Conservation (phyloP, 2,797 vertebrate genomes). For the Dendrocincla fuliginosa region DNA sequence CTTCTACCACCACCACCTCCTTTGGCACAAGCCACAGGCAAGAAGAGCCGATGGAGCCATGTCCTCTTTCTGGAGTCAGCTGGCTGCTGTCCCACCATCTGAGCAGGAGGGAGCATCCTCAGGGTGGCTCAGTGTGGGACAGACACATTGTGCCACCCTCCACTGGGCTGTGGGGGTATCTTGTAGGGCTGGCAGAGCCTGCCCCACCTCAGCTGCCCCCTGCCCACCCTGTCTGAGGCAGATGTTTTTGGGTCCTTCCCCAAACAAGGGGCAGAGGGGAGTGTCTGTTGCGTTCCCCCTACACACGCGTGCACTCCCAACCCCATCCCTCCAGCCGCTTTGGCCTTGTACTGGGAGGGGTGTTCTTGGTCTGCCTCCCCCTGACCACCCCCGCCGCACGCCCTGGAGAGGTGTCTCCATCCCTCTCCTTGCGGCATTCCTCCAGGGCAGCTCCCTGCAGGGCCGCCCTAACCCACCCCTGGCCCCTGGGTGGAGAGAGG, state of each 20-base stretch:
- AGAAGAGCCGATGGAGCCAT: not conserved
- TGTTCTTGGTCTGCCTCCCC: not conserved
- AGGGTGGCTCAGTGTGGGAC: not conserved
- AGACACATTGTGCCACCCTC: not conserved
- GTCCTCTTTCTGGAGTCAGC: not conserved
- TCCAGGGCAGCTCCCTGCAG: not conserved
- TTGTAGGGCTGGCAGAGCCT: not conserved
- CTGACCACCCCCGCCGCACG: fast-evolving
- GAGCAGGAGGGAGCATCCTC: not conserved
- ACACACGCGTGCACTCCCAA: not conserved
- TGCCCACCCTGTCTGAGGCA: not conserved
- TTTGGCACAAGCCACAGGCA: not conserved
- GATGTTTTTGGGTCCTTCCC: not conserved
- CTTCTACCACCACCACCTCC: not conserved
- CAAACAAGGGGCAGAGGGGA: not conserved
- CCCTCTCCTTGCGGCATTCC: fast-evolving
- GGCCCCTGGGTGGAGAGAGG: fast-evolving
- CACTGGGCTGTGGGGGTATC: not conserved
- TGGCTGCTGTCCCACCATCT: not conserved
- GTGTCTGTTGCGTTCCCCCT: not conserved
- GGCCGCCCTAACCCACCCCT: not conserved
- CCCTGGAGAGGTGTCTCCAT: not conserved
- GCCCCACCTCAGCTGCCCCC: not conserved
- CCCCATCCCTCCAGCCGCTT: not conserved
- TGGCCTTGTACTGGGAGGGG: slow-evolving; percentile 29